Percentiles rank a stretch among this genome's conserved stretches.
Conservation (phyloP, 2,113 vertebrate genomes). For the Phycodurus eques region DNA sequence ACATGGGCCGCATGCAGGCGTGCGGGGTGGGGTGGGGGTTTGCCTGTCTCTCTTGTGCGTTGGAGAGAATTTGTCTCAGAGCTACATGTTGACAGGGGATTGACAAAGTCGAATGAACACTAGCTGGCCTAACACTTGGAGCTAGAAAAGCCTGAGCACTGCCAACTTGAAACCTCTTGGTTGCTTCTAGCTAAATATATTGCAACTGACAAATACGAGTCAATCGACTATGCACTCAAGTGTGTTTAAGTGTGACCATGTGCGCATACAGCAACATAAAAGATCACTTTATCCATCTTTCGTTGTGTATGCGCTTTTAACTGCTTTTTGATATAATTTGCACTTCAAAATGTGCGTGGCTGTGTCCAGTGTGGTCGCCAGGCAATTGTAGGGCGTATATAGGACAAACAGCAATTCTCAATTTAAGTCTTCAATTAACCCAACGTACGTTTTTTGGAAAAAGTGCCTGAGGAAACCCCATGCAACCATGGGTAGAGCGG, state of each 20-base stretch:
- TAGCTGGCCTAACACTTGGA: conserved; percentile 70
- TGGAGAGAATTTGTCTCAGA: conserved; percentile 72
- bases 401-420: too few species aligned
- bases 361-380: neutral
- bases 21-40: neutral
- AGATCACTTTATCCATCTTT: neutral
- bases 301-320: conserved; percentile 14
- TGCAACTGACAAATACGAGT: conserved; percentile 75
- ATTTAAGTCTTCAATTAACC: too few species aligned
- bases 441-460: too few species aligned
- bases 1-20: conserved; percentile 29
- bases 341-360: neutral
- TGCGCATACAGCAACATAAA: conserved; percentile 3
- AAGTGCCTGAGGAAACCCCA: too few species aligned
- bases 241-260: conserved; percentile 27
- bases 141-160: conserved; percentile 67
- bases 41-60: conserved; percentile 60
- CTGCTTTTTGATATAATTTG: conserved; percentile 20
- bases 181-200: conserved; percentile 71
- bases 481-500: too few species aligned
- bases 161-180: conserved; percentile 62
- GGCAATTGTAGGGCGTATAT: too few species aligned
- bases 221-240: conserved; percentile 57
- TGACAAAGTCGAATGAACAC: conserved; percentile 75
- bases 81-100: conserved; percentile 74